These are phyloP conservation scores for Rattus rattus DNA, from an alignment of 2,113 vertebrate species.

Conservation along the genomic window DNA sequence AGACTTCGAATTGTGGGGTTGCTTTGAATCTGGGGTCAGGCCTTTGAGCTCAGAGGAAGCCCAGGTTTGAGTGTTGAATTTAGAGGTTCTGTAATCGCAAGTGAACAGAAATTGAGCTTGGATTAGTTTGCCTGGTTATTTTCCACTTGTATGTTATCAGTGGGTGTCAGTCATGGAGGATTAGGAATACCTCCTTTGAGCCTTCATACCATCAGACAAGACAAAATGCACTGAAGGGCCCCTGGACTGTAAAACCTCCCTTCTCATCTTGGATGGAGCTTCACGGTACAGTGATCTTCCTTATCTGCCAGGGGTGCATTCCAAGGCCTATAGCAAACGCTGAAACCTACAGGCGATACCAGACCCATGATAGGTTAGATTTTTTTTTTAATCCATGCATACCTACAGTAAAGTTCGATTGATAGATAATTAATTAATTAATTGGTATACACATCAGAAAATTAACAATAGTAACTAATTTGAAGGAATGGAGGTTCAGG, in stretches of 20 bases:
- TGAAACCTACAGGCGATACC: not conserved
- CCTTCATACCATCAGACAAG: conserved; percentile 28
- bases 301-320: not conserved
- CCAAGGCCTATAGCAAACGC: not conserved
- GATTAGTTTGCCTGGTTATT: conserved; percentile 40
- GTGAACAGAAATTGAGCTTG: conserved; percentile 9
- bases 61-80: not conserved
- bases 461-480: not conserved
- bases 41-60: not conserved
- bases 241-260: not conserved
- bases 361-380: not conserved
- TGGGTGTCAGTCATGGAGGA: not conserved
- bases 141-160: not conserved
- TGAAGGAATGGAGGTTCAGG: no score
- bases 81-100: not conserved
- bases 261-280: not conserved
- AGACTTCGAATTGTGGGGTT: not conserved
- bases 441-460: not conserved
- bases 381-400: not conserved
- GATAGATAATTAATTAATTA: not conserved
- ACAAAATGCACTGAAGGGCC: not conserved
- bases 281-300: not conserved
- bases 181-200: conserved; percentile 25
- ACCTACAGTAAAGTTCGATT: not conserved
- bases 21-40: not conserved